Conservation (phyloP, 2,797 vertebrate genomes). For the Xenops minutus region DNA sequence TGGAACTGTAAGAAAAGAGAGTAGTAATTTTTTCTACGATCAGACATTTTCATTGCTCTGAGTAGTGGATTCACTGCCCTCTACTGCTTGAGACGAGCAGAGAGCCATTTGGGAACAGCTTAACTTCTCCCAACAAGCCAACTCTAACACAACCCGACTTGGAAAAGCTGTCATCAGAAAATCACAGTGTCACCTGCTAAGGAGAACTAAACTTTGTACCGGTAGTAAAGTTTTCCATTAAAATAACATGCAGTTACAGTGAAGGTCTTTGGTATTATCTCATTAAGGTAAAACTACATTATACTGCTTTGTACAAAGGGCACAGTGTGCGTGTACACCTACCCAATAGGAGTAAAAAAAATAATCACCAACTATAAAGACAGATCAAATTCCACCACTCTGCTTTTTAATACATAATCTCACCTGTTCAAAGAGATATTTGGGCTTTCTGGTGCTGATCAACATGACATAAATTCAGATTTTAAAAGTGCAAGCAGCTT, state of each 20-base stretch:
- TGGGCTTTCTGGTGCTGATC: background rate
- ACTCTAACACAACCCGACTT: background rate
- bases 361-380: background rate
- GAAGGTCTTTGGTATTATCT: background rate
- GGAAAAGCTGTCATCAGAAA: background rate
- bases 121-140: background rate
- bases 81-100: slow-evolving; percentile 35
- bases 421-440: background rate
- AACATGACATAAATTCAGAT: background rate
- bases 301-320: background rate
- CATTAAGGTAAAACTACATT: background rate
- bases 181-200: background rate
- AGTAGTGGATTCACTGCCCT: slow-evolving; percentile 43
- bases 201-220: background rate
- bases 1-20: background rate
- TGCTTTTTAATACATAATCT: background rate
- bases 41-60: background rate
- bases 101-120: background rate
- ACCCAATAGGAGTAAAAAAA: background rate
- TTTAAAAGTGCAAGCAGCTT: background rate
- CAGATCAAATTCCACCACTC: background rate
- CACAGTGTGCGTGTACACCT: background rate
- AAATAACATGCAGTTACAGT: background rate
- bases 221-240: background rate
- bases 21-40: background rate